These are phyloP conservation scores for Synanthedon tipuliformis DNA, from an alignment of 2,888 invertebrate species.

Conservation along the genomic window DNA sequence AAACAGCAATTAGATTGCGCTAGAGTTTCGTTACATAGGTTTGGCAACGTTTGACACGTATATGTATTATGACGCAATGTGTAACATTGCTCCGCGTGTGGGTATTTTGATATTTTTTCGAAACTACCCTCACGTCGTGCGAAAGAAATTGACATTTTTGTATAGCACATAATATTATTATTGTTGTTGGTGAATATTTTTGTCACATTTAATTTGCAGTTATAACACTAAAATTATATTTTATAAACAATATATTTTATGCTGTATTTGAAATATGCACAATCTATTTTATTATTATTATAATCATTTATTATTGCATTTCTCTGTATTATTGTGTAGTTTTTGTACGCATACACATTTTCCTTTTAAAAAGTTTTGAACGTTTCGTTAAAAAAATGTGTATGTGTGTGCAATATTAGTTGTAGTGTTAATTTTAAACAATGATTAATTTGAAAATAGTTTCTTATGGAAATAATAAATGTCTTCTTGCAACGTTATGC, in stretches of 20 bases:
- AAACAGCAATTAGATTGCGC: conserved; percentile 66
- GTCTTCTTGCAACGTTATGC: conserved; percentile 16
- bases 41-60: conserved; percentile 20
- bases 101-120: no score
- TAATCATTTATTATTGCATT: conserved; percentile 51
- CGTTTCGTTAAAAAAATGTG: conserved; percentile 56
- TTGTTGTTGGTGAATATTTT: conserved; percentile 35
- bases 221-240: conserved; percentile 59
- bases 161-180: conserved; percentile 20
- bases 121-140: no score
- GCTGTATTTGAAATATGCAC: conserved; percentile 61
- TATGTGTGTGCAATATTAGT: conserved; percentile 72
- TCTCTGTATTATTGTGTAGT: conserved; percentile 51
- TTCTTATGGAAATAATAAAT: no score
- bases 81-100: conserved; percentile 38
- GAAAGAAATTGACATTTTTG: background rate
- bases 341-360: conserved; percentile 67
- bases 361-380: conserved; percentile 36
- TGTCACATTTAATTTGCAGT: conserved; percentile 58
- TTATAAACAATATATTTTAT: conserved; percentile 62
- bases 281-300: conserved; percentile 32
- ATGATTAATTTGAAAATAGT: no score
- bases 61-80: conserved; percentile 31
- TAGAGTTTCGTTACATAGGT: conserved; percentile 38
- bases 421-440: conserved; percentile 44